A percentile compares a stretch with the other conserved stretches of the same genome.
phyloP scores from a whole-genome alignment of 2,113 vertebrate genomes.

The Paramormyrops kingsleyae region DNA sequence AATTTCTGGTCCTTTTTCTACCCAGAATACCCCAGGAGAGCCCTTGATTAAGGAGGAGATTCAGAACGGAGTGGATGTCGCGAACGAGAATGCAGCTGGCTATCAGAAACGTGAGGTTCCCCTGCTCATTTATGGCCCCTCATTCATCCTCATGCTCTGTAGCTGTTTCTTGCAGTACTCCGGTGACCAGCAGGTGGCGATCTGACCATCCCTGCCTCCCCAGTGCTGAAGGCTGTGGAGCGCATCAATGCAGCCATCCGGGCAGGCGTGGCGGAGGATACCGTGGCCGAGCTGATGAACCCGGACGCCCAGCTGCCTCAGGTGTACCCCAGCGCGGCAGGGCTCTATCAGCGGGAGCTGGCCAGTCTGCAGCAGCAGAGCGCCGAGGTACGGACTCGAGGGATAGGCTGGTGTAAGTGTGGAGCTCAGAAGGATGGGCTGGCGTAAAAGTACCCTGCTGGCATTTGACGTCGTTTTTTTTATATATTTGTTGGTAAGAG shows the following conservation, averaged over 20 bases:
- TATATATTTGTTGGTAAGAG: too few species aligned
- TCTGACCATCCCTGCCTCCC: slow-evolving; percentile 5
- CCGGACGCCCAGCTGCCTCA: slow-evolving; percentile 87
- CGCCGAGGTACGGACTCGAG: slow-evolving; percentile 59
- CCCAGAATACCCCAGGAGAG: slow-evolving; percentile 62
- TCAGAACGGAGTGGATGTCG: slow-evolving; percentile 75
- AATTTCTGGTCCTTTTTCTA: neutral
- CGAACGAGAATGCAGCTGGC: slow-evolving; percentile 69
- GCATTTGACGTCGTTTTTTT: too few species aligned
- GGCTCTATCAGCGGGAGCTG: slow-evolving; percentile 88
- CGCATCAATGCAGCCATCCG: slow-evolving; percentile 78
- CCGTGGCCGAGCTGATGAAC: slow-evolving; percentile 81
- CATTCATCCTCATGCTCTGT: neutral
- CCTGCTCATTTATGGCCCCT: neutral
- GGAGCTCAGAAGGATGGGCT: neutral
- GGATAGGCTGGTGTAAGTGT: neutral
- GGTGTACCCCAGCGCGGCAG: slow-evolving; percentile 77
- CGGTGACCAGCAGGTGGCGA: neutral
- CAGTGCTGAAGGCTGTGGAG: slow-evolving; percentile 78
- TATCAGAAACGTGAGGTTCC: slow-evolving; percentile 72
- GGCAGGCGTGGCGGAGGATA: slow-evolving; percentile 72
- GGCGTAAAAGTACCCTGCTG: neutral
- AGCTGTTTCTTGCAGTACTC: neutral
- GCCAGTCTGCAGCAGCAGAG: slow-evolving; percentile 87
- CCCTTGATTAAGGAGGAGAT: slow-evolving; percentile 83